These are phyloP conservation scores for Rhamnusium bicolor DNA, from an alignment of 2,888 invertebrate genomes.

Conservation along the genomic window DNA sequence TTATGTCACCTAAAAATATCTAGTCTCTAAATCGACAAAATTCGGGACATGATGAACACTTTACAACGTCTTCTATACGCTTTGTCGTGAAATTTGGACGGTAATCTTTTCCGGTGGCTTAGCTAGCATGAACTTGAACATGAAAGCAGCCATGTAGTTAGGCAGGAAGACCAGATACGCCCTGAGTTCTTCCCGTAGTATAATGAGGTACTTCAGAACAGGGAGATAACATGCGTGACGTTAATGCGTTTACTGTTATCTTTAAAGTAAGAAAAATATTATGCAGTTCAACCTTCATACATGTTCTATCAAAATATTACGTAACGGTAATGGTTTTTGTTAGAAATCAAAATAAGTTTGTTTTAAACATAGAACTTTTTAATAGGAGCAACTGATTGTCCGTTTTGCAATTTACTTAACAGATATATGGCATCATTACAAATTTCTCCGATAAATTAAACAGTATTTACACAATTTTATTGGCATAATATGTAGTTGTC, in stretches of 20 bases:
- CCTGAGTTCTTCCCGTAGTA: background rate
- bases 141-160: constrained; percentile 10
- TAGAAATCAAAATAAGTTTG: too few species aligned
- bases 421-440: too few species aligned
- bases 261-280: background rate
- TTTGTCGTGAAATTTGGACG: constrained; percentile 7
- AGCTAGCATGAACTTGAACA: constrained; percentile 1
- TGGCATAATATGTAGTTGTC: too few species aligned
- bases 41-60: background rate
- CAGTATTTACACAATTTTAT: too few species aligned
- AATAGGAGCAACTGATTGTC: too few species aligned
- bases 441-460: too few species aligned
- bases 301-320: too few species aligned
- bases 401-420: too few species aligned
- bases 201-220: constrained; percentile 5
- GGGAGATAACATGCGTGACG: background rate
- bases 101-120: constrained; percentile 27
- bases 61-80: constrained; percentile 11
- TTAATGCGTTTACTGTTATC: background rate
- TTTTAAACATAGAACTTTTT: too few species aligned
- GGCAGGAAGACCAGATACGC: constrained; percentile 12
- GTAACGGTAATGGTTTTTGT: too few species aligned
- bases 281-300: background rate
- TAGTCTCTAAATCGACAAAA: background rate
- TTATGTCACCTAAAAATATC: background rate